Conservation (phyloP, 2,888 invertebrate genomes). For the Marronus borbonicus region DNA sequence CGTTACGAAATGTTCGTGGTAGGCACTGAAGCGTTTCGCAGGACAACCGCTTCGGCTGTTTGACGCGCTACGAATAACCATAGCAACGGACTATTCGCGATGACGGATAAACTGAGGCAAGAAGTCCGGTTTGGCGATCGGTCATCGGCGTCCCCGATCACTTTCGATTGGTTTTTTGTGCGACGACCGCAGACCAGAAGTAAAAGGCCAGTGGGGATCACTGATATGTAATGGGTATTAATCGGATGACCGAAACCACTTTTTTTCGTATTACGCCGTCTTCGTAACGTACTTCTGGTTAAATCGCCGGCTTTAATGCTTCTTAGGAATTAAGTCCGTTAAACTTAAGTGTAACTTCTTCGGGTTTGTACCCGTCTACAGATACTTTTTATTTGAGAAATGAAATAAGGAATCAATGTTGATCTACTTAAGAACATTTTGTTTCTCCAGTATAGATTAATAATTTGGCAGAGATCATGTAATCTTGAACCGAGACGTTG, state of each 20-base stretch:
- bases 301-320: no score
- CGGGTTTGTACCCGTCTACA: no score
- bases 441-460: no score
- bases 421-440: no score
- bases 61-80: conserved; percentile 49
- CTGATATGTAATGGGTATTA: conserved; percentile 13
- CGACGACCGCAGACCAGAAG: conserved; percentile 26
- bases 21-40: conserved; percentile 38
- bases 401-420: no score
- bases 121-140: conserved; percentile 45
- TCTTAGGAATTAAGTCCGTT: no score
- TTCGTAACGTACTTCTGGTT: conserved; percentile 1
- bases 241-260: background rate
- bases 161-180: conserved; percentile 39
- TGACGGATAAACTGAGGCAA: conserved; percentile 41
- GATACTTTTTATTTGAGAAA: no score
- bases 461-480: no score
- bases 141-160: conserved; percentile 43
- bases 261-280: background rate
- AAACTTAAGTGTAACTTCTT: no score
- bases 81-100: conserved; percentile 48
- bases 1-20: conserved; percentile 23
- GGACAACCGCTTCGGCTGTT: conserved; percentile 42
- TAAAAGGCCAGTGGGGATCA: background rate
- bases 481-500: no score